phyloP scores from a whole-genome alignment of 2,797 vertebrate genomes.

The Aselliscus stoliczkanus region DNA sequence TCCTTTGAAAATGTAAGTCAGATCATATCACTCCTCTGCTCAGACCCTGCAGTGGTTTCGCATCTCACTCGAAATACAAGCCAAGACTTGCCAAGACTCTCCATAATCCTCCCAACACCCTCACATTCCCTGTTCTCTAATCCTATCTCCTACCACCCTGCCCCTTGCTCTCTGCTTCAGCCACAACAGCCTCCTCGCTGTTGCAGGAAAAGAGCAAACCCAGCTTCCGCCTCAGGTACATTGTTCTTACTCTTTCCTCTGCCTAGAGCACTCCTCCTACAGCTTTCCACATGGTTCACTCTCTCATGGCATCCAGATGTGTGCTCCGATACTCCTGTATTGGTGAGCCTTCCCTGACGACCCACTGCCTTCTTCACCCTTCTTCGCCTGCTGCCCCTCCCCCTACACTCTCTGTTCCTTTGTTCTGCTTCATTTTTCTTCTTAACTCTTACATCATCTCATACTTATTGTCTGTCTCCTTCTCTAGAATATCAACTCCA shows the following conservation, averaged over 20 bases:
- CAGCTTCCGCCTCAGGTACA: background rate
- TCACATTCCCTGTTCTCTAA: background rate
- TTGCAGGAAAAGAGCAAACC: background rate
- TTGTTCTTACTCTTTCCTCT: background rate
- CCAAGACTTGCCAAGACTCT: background rate
- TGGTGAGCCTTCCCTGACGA: background rate
- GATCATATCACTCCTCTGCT: background rate
- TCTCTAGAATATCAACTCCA: background rate
- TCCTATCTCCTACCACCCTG: background rate
- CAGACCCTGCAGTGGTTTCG: background rate
- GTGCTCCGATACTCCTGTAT: background rate
- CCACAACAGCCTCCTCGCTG: background rate
- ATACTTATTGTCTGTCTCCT: background rate
- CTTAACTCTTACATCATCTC: background rate
- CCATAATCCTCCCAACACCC: background rate
- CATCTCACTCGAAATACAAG: background rate
- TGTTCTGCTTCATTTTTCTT: constrained; percentile 32
- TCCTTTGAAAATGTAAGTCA: constrained; percentile 12
- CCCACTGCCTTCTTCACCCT: background rate
- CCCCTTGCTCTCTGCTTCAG: background rate
- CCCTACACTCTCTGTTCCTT: background rate
- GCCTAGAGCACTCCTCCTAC: background rate
- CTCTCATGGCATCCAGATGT: background rate
- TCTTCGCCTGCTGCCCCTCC: background rate
- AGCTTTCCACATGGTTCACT: background rate